phyloP scores from a whole-genome alignment of 2,113 vertebrate species.

The Apeltes quadracus region DNA sequence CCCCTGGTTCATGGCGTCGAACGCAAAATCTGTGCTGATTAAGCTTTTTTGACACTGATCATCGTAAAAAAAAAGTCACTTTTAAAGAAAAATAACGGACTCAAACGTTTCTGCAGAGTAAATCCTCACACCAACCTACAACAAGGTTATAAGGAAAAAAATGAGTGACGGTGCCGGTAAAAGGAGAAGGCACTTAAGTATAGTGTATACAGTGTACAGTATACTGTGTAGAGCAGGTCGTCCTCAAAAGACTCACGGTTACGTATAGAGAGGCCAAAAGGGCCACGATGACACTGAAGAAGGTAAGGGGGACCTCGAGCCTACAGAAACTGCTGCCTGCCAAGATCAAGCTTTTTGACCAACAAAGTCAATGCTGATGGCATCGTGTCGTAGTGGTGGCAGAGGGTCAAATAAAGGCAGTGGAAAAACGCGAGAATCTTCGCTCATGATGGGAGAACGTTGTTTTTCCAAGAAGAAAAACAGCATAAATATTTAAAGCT shows the following conservation, averaged over 20 bases:
- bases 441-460: background rate
- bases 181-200: background rate
- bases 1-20: constrained; percentile 18
- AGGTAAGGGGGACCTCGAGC: background rate
- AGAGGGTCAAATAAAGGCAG: background rate
- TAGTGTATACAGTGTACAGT: too few species aligned
- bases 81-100: background rate
- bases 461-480: background rate
- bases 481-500: background rate
- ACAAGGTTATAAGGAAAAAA: background rate
- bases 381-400: background rate
- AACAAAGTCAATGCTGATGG: background rate
- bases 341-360: background rate
- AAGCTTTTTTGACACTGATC: constrained; percentile 47
- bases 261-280: background rate
- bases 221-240: background rate
- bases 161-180: background rate
- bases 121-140: background rate
- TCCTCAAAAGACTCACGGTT: background rate
- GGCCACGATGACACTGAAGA: background rate
- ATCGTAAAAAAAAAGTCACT: background rate
- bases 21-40: constrained; percentile 5
- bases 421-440: background rate
- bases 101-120: background rate
- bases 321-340: background rate